These are phyloP conservation scores for Geodia barretti DNA, from an alignment of 37 sponge, comb jelly and placozoan species.

Conservation along the genomic window DNA sequence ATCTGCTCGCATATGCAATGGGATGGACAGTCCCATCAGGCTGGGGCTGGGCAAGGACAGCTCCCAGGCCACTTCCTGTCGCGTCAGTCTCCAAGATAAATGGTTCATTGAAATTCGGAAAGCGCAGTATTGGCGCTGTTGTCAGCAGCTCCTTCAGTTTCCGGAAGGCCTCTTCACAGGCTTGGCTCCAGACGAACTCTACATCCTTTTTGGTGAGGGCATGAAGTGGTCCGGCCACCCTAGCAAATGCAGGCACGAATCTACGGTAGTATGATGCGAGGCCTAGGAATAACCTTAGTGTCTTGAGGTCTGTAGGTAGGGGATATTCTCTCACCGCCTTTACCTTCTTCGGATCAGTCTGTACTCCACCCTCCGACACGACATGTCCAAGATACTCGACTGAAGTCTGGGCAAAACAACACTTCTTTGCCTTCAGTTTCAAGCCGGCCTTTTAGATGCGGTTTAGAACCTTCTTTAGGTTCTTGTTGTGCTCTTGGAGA, in stretches of 20 bases:
- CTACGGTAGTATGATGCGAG: conserved; percentile 33
- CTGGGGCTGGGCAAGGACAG: conserved; percentile 38
- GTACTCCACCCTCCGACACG: conserved; percentile 31
- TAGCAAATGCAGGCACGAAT: conserved; percentile 21
- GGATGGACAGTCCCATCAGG: conserved; percentile 8
- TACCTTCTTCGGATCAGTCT: conserved; percentile 31
- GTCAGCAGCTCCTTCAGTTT: conserved; percentile 28
- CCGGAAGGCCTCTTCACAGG: conserved; percentile 32
- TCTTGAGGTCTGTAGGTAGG: conserved; percentile 14
- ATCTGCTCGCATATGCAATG: conserved; percentile 43
- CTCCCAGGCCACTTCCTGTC: conserved; percentile 32
- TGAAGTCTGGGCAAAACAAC: conserved; percentile 9
- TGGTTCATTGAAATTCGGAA: conserved; percentile 15
- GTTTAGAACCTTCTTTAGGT: conserved; percentile 22
- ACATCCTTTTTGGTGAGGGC: conserved; percentile 19
- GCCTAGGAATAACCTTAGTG: conserved; percentile 36
- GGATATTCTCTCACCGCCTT: conserved; percentile 14
- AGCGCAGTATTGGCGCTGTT: conserved; percentile 36
- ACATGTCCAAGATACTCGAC: conserved; percentile 40
- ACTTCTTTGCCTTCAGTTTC: conserved; percentile 37
- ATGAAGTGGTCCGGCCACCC: conserved; percentile 23
- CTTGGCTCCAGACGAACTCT: conserved; percentile 21
- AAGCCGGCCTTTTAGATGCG: conserved; percentile 26
- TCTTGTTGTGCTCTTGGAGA: conserved; percentile 24
- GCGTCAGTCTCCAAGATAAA: conserved; percentile 54